Evolutionary conservation across 2,797 vertebrate genomes (phyloP).

Genomic region (Pseudochaenichthys georgianus): DNA sequence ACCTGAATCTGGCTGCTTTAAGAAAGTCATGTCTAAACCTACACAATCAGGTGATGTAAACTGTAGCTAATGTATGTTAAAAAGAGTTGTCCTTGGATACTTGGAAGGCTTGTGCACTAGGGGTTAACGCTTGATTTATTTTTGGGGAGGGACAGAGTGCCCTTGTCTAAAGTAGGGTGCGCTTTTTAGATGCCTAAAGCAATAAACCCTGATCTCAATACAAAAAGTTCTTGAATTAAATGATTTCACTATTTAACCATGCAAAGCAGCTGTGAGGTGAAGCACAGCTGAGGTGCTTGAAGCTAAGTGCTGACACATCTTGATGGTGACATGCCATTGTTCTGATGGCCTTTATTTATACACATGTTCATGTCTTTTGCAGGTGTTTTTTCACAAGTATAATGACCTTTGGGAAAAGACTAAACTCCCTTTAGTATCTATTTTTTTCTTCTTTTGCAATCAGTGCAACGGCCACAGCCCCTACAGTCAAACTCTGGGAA

Average conservation of each 20-base stretch:
- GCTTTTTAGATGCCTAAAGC: conserved; percentile 44
- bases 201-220: conserved; percentile 45
- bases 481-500: too few species aligned
- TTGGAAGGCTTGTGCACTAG: conserved; percentile 52
- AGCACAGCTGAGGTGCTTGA: neutral
- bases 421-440: too few species aligned
- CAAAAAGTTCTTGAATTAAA: conserved; percentile 17
- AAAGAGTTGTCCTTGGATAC: conserved; percentile 36
- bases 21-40: neutral
- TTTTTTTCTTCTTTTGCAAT: too few species aligned
- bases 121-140: conserved; percentile 41
- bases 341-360: too few species aligned
- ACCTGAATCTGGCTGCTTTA: neutral
- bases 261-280: neutral
- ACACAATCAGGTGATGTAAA: neutral
- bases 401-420: too few species aligned
- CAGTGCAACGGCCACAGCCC: too few species aligned
- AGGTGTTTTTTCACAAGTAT: neutral
- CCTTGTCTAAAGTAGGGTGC: conserved; percentile 73
- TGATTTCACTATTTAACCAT: conserved; percentile 5
- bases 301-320: conserved; percentile 2
- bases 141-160: conserved; percentile 66
- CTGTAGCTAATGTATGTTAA: conserved; percentile 14
- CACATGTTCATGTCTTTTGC: neutral
- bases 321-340: too few species aligned